phyloP scores from a whole-genome alignment of 2,888 invertebrate species.

The Shargacucullia verbasci region DNA sequence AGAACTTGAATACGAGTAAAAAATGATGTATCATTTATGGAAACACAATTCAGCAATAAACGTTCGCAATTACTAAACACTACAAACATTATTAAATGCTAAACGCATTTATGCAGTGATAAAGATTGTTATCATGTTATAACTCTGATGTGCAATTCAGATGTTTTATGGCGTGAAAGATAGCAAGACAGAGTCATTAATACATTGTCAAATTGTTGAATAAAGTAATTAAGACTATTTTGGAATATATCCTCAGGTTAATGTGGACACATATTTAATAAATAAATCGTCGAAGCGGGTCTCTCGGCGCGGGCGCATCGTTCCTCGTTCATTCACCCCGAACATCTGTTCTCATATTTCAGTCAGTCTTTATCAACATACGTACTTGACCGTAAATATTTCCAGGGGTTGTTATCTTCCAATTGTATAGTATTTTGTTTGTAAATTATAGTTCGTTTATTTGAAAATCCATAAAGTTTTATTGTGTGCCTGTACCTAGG shows the following conservation, averaged over 20 bases:
- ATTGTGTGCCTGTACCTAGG: conserved; percentile 52
- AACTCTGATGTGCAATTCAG: conserved; percentile 45
- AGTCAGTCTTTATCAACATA: conserved; percentile 77
- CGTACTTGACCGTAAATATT: conserved; percentile 68
- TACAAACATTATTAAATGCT: conserved; percentile 42
- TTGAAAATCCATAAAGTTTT: conserved; percentile 48
- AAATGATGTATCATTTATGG: conserved; percentile 10
- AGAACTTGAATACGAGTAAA: not conserved
- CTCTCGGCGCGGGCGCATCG: conserved; percentile 68
- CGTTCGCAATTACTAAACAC: conserved; percentile 31
- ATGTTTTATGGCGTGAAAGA: conserved; percentile 43
- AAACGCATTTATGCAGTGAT: conserved; percentile 40
- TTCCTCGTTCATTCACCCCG: conserved; percentile 78
- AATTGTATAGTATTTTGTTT: conserved; percentile 50
- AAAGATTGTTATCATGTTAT: conserved; percentile 52
- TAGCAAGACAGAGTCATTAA: conserved; percentile 47
- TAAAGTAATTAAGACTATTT: conserved; percentile 64
- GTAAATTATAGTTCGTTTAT: conserved; percentile 45
- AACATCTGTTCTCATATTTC: conserved; percentile 87
- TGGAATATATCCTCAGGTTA: conserved; percentile 68
- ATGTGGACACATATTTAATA: conserved; percentile 64
- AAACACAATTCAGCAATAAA: conserved; percentile 33
- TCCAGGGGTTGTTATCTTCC: conserved; percentile 51
- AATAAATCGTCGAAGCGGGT: conserved; percentile 70
- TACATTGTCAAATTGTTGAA: conserved; percentile 49